A percentile compares a stretch with the other conserved stretches of the same genome.
Evolutionary conservation across 2,888 invertebrate species (phyloP).

Genomic region (Emmelina monodactyla): DNA sequence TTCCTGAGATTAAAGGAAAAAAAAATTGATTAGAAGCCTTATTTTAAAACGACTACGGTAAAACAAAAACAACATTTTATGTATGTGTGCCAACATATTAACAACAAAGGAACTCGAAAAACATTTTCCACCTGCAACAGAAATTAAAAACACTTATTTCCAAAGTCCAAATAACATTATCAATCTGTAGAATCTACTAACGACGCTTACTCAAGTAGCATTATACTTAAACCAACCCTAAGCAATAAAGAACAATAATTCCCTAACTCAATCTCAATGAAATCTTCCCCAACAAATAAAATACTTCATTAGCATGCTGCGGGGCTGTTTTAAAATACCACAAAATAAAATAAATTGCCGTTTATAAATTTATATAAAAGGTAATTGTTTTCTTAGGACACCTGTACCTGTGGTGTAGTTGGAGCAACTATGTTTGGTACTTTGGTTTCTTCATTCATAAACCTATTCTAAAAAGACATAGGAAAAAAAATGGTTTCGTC

Average conservation of each 20-base stretch:
- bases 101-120: no score
- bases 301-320: conserved; percentile 14
- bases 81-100: no score
- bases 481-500: not conserved
- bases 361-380: conserved; percentile 33
- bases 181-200: no score
- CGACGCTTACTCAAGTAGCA: no score
- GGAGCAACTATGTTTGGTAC: conserved; percentile 23
- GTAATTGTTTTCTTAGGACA: conserved; percentile 35
- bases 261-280: conserved; percentile 2
- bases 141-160: no score
- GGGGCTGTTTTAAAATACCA: conserved; percentile 11
- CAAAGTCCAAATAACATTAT: no score
- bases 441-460: conserved; percentile 12
- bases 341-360: conserved; percentile 24
- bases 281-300: conserved; percentile 11
- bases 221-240: not conserved
- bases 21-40: no score
- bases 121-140: no score
- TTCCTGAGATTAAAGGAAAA: no score
- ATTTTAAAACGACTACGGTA: no score
- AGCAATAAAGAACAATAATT: conserved; percentile 3
- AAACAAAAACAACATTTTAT: no score
- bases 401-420: conserved; percentile 20
- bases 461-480: not conserved